A percentile compares a stretch with the other conserved stretches of the same genome.
Conservation (phyloP, 2,888 invertebrate species). For the Agonum fuliginosum region DNA sequence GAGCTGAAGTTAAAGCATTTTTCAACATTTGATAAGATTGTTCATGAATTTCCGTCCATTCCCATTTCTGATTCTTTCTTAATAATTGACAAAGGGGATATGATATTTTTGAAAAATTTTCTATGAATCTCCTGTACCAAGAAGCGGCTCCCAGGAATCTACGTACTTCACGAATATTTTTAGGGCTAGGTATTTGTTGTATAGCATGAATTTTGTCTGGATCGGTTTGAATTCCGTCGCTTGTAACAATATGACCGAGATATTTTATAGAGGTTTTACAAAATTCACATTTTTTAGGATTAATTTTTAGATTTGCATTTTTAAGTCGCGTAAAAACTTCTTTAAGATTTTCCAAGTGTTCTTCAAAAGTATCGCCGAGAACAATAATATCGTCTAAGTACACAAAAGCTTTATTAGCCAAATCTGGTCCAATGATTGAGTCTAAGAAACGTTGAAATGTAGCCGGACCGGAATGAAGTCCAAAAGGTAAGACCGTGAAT, state of each 20-base stretch:
- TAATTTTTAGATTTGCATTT: not conserved
- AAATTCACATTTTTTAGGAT: not conserved
- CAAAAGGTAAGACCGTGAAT: constrained; percentile 52
- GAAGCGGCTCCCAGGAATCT: too few species aligned
- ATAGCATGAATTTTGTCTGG: too few species aligned
- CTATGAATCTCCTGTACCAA: too few species aligned
- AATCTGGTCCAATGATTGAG: constrained; percentile 60
- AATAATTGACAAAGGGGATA: not conserved
- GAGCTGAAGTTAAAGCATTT: too few species aligned
- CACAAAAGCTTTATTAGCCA: constrained; percentile 60
- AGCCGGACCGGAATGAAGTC: constrained; percentile 61
- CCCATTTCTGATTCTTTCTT: constrained; percentile 31
- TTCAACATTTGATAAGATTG: not conserved
- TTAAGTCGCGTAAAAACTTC: too few species aligned
- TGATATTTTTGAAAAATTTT: not conserved
- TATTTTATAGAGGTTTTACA: too few species aligned
- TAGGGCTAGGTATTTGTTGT: too few species aligned
- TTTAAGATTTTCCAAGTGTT: constrained; percentile 51
- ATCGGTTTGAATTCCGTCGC: too few species aligned
- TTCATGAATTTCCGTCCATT: constrained; percentile 3
- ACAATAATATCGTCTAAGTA: constrained; percentile 61
- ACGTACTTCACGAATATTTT: not conserved
- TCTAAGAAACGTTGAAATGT: constrained; percentile 62
- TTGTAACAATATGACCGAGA: too few species aligned
- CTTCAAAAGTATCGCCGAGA: constrained; percentile 46